Percentiles rank a stretch among this genome's conserved stretches.
phyloP scores from a whole-genome alignment of 2,113 vertebrate species.

The Puffinus mauretanicus region DNA sequence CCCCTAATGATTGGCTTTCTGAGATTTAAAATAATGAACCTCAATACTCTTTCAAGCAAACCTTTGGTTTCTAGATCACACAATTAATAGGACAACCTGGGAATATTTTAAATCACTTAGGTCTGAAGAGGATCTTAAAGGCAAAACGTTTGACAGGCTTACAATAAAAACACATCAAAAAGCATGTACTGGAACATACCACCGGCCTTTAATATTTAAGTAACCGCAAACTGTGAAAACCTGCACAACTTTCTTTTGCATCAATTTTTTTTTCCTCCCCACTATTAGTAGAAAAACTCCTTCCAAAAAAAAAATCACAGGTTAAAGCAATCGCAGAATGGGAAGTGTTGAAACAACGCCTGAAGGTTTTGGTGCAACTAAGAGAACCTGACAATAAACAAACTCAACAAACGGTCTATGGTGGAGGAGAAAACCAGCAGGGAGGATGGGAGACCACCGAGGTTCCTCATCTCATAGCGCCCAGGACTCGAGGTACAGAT shows the following conservation, averaged over 20 bases:
- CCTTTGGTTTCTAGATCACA: background rate
- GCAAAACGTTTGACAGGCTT: background rate
- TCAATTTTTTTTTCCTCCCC: background rate
- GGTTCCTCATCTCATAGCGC: background rate
- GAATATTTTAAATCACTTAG: background rate
- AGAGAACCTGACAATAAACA: background rate
- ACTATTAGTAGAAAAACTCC: background rate
- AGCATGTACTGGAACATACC: background rate
- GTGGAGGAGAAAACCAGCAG: background rate
- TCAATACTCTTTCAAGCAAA: background rate
- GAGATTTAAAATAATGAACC: background rate
- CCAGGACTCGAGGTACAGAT: background rate
- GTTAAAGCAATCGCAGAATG: background rate
- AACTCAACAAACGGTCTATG: background rate
- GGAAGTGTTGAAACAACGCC: background rate
- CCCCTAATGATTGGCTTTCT: background rate
- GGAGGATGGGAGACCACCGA: background rate
- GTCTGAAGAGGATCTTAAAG: background rate
- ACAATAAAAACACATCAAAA: background rate
- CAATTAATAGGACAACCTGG: background rate
- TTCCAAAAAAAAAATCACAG: background rate
- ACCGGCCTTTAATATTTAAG: background rate
- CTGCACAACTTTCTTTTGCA: background rate
- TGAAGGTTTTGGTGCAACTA: background rate
- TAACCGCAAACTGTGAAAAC: background rate